Percentiles rank a stretch among this genome's conserved stretches.
Evolutionary conservation across 2,113 vertebrate genomes (phyloP).

Genomic region (Macrotus californicus): DNA sequence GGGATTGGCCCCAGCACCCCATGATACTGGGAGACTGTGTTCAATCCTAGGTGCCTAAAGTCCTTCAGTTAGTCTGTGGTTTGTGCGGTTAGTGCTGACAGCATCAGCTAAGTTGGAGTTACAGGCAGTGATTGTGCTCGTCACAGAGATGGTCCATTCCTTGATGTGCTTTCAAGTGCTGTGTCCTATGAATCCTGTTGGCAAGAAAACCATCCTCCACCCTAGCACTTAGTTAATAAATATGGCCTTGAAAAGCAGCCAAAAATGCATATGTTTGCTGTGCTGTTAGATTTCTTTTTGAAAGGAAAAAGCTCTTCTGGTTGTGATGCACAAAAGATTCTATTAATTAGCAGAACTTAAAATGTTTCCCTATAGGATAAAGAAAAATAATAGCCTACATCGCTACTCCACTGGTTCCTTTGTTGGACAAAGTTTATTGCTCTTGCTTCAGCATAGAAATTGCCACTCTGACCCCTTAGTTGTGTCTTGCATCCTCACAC

Average conservation of each 20-base stretch:
- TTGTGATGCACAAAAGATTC: constrained; percentile 46
- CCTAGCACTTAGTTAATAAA: constrained; percentile 72
- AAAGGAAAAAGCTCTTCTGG: constrained; percentile 51
- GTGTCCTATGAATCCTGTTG: constrained; percentile 56
- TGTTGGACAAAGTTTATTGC: constrained; percentile 34
- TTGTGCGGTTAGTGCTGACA: constrained; percentile 48
- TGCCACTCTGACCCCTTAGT: background rate
- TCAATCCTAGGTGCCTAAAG: constrained; percentile 40
- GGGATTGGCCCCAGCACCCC: constrained; percentile 35
- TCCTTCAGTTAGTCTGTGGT: constrained; percentile 57
- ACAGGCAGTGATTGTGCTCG: constrained; percentile 56
- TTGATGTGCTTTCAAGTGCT: constrained; percentile 68
- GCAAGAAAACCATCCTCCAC: constrained; percentile 62
- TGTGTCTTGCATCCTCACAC: constrained; percentile 25
- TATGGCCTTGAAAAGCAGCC: constrained; percentile 54
- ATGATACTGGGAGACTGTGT: constrained; percentile 35
- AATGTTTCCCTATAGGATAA: constrained; percentile 46
- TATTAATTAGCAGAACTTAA: constrained; percentile 53
- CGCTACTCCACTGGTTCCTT: constrained; percentile 15
- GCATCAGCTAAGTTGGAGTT: constrained; percentile 56
- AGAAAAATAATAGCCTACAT: background rate
- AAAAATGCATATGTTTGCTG: constrained; percentile 65
- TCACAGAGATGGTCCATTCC: constrained; percentile 53
- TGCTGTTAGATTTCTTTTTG: constrained; percentile 53
- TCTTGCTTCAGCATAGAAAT: constrained; percentile 47